Base-by-base conservation (phyloP, 2,888 invertebrate genomes). In the Eupithecia dodoneata region DNA sequence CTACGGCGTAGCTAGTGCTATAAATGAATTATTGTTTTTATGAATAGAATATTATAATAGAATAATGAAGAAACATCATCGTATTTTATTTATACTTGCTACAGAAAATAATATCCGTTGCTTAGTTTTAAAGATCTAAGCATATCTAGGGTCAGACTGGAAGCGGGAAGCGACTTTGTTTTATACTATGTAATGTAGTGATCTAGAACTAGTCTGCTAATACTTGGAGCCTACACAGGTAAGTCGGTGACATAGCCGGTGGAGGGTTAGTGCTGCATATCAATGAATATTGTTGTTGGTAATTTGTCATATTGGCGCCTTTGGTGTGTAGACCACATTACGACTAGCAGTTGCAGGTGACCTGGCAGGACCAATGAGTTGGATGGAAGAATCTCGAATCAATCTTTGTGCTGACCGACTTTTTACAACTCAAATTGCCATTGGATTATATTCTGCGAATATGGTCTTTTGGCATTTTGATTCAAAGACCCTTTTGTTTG, bases 1-100 rank as follows among this genome's bases (percentile, higher is more conserved):
- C 65, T 65, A 65, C 65, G 65, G 65, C 66, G 66, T 66, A 66
- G 66, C 66, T 6, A 66, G 66, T 66, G 66, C 66, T 66, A 66
- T 42, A 42, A 42, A 41, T 66, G 30, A 30, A 30, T 30, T 30
- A 9, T 18, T 59, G 59, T 59, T 18, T 10, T 30, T 30, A 30
- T 30, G 30, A 30, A 30, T 30, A 30, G 30, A 30, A 30, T n/a
- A n/a, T n/a, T n/a, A n/a, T n/a, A n/a, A n/a, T 30, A 30, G 30
- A 30, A 30, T 59, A 18, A n/a, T 59, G 59, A 59, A 59, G 59
- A 59, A 59, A 59, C 59, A 18, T 59, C 18, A 2, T 59, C n/a
- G n/a, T 55, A 3, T 55, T 55, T n/a, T 52, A n/a, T n/a, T 2
- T 1, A 15, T 4, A 18, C 59, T 66, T 5, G 4, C 42, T 66